Evolutionary conservation across 2,113 vertebrate genomes (phyloP).

Genomic region (Chlamydotis undulata): DNA sequence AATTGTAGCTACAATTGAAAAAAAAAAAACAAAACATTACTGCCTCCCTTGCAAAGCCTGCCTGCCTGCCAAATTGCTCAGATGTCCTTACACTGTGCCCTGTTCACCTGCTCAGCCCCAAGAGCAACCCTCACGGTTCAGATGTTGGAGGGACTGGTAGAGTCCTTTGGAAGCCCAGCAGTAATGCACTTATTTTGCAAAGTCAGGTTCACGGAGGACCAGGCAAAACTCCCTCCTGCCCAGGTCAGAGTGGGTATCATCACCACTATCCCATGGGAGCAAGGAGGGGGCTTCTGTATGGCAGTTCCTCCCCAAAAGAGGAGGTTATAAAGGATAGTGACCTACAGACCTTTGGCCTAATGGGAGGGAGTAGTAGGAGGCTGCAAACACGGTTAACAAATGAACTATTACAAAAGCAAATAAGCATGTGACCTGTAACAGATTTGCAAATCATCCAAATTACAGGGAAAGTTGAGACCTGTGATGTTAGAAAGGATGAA

Average conservation of each 20-base stretch:
- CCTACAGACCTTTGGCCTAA: background rate
- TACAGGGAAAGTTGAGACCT: background rate
- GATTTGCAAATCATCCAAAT: background rate
- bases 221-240: background rate
- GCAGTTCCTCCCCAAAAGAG: background rate
- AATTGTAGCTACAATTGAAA: conserved; percentile 83
- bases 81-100: background rate
- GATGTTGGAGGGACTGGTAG: background rate
- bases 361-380: background rate
- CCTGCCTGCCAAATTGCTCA: background rate
- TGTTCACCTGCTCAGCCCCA: background rate
- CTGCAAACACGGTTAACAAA: background rate
- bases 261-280: background rate
- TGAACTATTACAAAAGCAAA: background rate
- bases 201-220: background rate
- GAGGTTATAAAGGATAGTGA: background rate
- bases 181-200: background rate
- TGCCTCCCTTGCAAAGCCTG: background rate
- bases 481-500: background rate
- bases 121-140: accelerated
- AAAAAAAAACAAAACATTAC: background rate
- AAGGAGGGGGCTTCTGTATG: background rate
- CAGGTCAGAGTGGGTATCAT: no score
- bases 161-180: background rate
- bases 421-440: background rate